Conservation (phyloP, 2,113 vertebrate genomes). For the Nymphicus hollandicus region DNA sequence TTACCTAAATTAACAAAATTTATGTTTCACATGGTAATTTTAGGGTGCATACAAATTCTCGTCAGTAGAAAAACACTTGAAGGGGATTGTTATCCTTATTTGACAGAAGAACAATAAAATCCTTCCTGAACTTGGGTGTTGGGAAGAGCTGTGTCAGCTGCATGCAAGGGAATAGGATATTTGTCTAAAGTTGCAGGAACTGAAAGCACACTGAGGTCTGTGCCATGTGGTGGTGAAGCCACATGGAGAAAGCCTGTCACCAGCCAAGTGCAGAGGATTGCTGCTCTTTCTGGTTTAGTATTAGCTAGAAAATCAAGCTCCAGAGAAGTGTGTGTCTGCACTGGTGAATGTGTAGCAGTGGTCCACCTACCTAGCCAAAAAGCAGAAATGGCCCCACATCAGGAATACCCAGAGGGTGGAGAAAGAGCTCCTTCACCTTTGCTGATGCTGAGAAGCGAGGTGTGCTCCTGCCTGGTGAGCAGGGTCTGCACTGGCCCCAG, state of each 20-base stretch:
- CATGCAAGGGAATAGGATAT: background rate
- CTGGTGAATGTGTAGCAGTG: rapidly evolving
- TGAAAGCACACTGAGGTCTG: background rate
- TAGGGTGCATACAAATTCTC: background rate
- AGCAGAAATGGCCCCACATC: background rate
- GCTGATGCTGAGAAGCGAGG: rapidly evolving
- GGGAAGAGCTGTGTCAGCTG: background rate
- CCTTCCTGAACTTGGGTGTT: background rate
- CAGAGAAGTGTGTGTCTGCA: background rate
- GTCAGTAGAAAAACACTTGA: background rate
- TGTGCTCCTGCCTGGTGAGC: rapidly evolving
- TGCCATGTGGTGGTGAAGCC: background rate
- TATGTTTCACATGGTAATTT: background rate
- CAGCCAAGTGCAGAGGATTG: rapidly evolving
- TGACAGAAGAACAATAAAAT: background rate
- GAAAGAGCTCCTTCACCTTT: rapidly evolving
- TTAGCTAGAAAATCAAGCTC: background rate
- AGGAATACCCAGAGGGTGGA: background rate
- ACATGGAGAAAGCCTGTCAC: background rate
- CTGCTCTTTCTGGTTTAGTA: background rate
- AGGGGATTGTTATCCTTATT: background rate
- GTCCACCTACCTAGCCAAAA: background rate
- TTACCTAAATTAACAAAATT: background rate
- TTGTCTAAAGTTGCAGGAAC: background rate
- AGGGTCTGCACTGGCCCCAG: background rate